phyloP scores from a whole-genome alignment of 2,888 invertebrate genomes.

The Tolmerus cingulatus region DNA sequence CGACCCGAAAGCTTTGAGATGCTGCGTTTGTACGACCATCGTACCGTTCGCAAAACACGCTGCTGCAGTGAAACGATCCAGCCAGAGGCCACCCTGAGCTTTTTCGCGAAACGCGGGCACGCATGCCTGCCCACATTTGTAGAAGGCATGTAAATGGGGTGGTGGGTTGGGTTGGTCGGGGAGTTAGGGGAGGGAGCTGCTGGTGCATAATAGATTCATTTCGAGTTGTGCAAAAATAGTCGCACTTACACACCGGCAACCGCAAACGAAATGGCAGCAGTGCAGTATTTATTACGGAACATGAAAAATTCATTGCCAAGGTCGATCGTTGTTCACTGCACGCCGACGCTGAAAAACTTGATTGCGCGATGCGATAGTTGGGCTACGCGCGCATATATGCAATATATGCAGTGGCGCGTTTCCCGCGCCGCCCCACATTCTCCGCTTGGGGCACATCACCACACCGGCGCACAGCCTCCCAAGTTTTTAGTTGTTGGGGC shows the following conservation, averaged over 20 bases:
- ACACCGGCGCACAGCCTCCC: neutral
- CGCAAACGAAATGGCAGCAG: neutral
- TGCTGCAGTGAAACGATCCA: neutral
- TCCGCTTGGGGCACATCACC: constrained; percentile 12
- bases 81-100: constrained; percentile 13
- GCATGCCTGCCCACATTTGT: constrained; percentile 42
- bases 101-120: constrained; percentile 42
- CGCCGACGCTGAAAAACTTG: constrained; percentile 39
- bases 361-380: constrained; percentile 40
- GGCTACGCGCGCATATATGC: constrained; percentile 44
- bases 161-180: too few relatives aligned
- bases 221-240: constrained; percentile 34
- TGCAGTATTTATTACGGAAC: constrained; percentile 43
- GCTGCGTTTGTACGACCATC: constrained; percentile 33
- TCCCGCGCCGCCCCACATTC: constrained; percentile 23
- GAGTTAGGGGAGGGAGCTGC: neutral
- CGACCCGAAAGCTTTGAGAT: constrained; percentile 35
- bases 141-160: neutral
- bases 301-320: constrained; percentile 53
- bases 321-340: constrained; percentile 49
- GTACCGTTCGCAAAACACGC: neutral
- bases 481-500: constrained; percentile 38
- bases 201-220: constrained; percentile 18
- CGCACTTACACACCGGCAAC: neutral
- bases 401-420: neutral